phyloP scores from a whole-genome alignment of 2,113 vertebrate species.

The Xiphias gladius region DNA sequence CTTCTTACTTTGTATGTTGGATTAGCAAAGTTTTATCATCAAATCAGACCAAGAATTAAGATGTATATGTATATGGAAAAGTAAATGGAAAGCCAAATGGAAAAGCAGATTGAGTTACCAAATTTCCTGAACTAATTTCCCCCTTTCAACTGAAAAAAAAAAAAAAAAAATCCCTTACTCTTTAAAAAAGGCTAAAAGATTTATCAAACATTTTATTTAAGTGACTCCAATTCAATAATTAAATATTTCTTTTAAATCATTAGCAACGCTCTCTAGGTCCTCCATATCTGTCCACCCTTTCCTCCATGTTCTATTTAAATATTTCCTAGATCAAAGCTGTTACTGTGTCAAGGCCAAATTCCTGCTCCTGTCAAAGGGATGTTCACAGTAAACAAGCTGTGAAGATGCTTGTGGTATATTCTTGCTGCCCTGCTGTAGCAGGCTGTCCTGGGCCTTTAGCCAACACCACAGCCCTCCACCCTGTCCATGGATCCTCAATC shows the following conservation, averaged over 20 bases:
- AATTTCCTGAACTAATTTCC: not conserved
- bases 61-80: not conserved
- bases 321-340: slow-evolving; percentile 18
- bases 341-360: slow-evolving; percentile 14
- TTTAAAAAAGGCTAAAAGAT: not conserved
- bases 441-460: slow-evolving; percentile 28
- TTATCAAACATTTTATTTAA: not conserved
- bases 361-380: slow-evolving; percentile 43
- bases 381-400: slow-evolving; percentile 47
- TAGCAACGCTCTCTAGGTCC: no score
- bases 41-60: not conserved
- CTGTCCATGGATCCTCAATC: slow-evolving; percentile 59
- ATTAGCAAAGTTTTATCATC: not conserved
- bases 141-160: not conserved
- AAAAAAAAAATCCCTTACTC: no score
- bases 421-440: slow-evolving; percentile 26
- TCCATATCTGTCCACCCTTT: not conserved
- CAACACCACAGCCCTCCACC: slow-evolving; percentile 31
- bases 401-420: slow-evolving; percentile 46
- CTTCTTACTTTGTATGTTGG: not conserved
- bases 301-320: not conserved
- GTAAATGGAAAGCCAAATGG: not conserved
- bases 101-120: slow-evolving; percentile 1
- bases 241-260: not conserved
- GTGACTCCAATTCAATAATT: not conserved